Percentiles rank a stretch among this genome's conserved stretches.
phyloP scores from a whole-genome alignment of 2,797 vertebrate genomes.

The Sebastes variabilis region DNA sequence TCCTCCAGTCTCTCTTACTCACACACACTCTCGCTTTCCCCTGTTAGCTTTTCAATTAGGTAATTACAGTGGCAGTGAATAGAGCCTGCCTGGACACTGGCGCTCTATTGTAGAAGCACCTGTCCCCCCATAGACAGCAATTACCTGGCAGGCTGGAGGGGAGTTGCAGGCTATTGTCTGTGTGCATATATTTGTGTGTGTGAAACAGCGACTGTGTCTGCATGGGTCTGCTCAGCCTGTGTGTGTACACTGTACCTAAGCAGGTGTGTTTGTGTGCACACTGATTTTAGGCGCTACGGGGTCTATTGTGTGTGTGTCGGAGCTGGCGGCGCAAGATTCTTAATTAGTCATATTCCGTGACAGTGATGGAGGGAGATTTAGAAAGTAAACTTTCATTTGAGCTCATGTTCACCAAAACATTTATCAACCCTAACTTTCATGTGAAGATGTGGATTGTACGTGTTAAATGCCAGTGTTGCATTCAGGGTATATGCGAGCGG shows the following conservation, averaged over 20 bases:
- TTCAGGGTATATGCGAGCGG: not conserved
- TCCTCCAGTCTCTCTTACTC: not conserved
- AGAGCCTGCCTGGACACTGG: conserved; percentile 74
- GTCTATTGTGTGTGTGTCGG: conserved; percentile 7
- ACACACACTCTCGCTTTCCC: conserved; percentile 30
- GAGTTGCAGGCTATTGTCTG: conserved; percentile 74
- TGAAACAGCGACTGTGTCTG: conserved; percentile 14
- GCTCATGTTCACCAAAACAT: not conserved
- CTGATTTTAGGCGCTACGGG: not conserved
- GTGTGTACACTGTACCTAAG: not conserved
- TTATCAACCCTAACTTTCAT: not conserved
- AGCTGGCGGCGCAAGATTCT: not conserved
- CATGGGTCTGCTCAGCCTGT: not conserved
- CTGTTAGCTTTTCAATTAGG: conserved; percentile 82
- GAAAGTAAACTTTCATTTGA: conserved; percentile 10
- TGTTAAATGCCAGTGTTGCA: not conserved
- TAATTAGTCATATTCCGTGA: conserved; percentile 1
- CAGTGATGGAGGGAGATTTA: conserved; percentile 12
- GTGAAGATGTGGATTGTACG: not conserved
- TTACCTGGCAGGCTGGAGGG: conserved; percentile 78
- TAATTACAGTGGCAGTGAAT: conserved; percentile 81
- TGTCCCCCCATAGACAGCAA: conserved; percentile 80
- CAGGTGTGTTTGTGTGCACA: conserved; percentile 21
- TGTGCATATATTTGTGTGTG: conserved; percentile 25
- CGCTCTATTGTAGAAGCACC: conserved; percentile 77